These are phyloP conservation scores for Coenonympha arcania DNA, from an alignment of 2,888 invertebrate species.

Conservation along the genomic window DNA sequence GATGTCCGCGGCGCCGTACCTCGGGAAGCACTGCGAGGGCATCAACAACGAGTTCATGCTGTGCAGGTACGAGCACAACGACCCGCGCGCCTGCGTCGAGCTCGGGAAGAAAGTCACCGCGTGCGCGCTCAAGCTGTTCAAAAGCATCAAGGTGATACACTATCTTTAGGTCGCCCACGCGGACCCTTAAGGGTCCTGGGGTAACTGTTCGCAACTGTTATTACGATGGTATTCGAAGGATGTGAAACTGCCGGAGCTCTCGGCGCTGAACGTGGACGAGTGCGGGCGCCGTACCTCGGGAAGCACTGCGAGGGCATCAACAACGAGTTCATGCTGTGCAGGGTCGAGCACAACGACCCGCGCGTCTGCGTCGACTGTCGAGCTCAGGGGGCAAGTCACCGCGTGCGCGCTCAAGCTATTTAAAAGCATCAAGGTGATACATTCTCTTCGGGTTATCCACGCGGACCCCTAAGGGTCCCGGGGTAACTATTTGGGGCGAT, in stretches of 20 bases:
- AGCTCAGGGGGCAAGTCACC: conserved; percentile 93
- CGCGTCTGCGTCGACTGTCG: conserved; percentile 84
- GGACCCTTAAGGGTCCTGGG: too few relatives aligned
- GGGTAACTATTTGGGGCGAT: too few relatives aligned
- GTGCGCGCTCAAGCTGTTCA: conserved; percentile 89
- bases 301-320: conserved; percentile 90
- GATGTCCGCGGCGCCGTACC: conserved; percentile 88
- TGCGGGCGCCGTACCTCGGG: too few relatives aligned
- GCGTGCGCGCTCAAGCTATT: conserved; percentile 89
- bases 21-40: too few relatives aligned
- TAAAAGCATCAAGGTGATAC: conserved; percentile 83
- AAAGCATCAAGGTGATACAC: too few relatives aligned
- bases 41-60: conserved; percentile 95
- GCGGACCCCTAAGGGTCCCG: too few relatives aligned
- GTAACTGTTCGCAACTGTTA: too few relatives aligned
- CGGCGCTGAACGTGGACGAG: too few relatives aligned
- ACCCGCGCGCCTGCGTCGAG: conserved; percentile 87
- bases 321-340: conserved; percentile 95
- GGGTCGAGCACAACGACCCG: conserved; percentile 85
- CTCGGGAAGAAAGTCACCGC: conserved; percentile 91
- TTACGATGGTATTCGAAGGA: too few relatives aligned
- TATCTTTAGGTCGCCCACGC: too few relatives aligned
- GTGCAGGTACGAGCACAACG: conserved; percentile 85
- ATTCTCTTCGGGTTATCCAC: too few relatives aligned
- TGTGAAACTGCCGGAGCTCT: too few relatives aligned